Conservation (phyloP, 2,888 invertebrate species). For the Pediacus dermestoides region DNA sequence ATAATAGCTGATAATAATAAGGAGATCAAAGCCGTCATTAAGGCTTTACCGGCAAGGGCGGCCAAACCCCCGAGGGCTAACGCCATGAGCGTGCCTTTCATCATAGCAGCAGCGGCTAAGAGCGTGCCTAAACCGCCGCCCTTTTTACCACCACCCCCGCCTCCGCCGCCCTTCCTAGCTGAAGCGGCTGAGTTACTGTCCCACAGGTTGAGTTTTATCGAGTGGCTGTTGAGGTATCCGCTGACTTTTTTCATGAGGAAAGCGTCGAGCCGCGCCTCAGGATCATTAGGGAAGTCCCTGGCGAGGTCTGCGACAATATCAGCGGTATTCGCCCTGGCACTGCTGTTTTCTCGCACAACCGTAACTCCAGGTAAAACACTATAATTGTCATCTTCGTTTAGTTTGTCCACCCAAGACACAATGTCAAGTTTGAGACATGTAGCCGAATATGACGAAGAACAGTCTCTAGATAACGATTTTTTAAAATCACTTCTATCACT, state of each 20-base stretch:
- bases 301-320: constrained; percentile 70
- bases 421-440: constrained; percentile 74
- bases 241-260: constrained; percentile 66
- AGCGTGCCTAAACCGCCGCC: constrained; percentile 53
- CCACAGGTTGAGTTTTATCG: constrained; percentile 64
- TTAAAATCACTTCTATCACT: constrained; percentile 25
- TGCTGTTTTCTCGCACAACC: constrained; percentile 59
- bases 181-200: constrained; percentile 21
- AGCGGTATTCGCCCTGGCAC: constrained; percentile 52
- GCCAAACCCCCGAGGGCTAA: constrained; percentile 70
- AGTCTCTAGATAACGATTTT: constrained; percentile 46
- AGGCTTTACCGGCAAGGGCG: constrained; percentile 74
- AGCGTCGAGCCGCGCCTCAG: constrained; percentile 69
- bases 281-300: constrained; percentile 67
- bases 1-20: constrained; percentile 69
- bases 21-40: constrained; percentile 76
- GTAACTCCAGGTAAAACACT: constrained; percentile 67
- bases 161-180: constrained; percentile 30
- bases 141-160: constrained; percentile 50
- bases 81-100: constrained; percentile 68
- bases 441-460: constrained; percentile 58
- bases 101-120: constrained; percentile 54
- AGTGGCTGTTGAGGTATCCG: constrained; percentile 65
- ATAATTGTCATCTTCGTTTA: constrained; percentile 64
- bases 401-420: constrained; percentile 66